Conservation (phyloP, 1,140 invertebrate species). For the Papilio polytes region DNA sequence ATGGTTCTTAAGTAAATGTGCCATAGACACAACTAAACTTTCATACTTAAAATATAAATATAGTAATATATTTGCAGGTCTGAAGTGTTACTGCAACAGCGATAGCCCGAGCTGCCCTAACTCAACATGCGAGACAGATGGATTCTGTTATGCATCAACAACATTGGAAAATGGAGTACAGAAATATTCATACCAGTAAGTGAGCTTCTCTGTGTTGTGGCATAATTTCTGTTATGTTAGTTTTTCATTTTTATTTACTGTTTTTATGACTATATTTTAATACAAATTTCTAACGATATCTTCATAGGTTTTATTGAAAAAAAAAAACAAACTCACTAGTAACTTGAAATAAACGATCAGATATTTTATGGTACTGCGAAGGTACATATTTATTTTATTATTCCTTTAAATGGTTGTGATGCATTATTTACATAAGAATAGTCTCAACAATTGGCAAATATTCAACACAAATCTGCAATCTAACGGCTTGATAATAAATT, state of each 20-base stretch:
- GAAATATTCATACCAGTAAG: conserved; percentile 90
- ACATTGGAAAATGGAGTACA: conserved; percentile 86
- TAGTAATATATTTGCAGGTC: conserved; percentile 53
- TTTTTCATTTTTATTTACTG: background rate
- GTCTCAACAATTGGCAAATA: conserved; percentile 60
- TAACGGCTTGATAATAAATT: conserved; percentile 40
- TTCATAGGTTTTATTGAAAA: conserved; percentile 43
- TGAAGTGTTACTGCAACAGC: conserved; percentile 78
- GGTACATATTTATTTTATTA: conserved; percentile 64
- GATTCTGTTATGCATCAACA: conserved; percentile 93
- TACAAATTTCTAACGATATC: conserved; percentile 23
- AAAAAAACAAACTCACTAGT: conserved; percentile 40
- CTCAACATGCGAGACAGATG: conserved; percentile 94
- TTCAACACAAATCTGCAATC: conserved; percentile 65
- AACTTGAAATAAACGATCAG: conserved; percentile 43
- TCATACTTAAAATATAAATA: background rate
- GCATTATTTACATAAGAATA: conserved; percentile 35
- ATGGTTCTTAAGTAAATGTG: background rate
- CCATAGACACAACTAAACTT: background rate
- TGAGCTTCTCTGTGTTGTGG: conserved; percentile 42
- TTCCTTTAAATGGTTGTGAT: conserved; percentile 32
- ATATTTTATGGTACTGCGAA: conserved; percentile 43
- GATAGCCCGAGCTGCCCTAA: conserved; percentile 84
- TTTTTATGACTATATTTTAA: conserved; percentile 39
- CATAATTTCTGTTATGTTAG: background rate